These are phyloP conservation scores for Cettia cetti DNA, from an alignment of 2,113 vertebrate species.

Conservation along the genomic window DNA sequence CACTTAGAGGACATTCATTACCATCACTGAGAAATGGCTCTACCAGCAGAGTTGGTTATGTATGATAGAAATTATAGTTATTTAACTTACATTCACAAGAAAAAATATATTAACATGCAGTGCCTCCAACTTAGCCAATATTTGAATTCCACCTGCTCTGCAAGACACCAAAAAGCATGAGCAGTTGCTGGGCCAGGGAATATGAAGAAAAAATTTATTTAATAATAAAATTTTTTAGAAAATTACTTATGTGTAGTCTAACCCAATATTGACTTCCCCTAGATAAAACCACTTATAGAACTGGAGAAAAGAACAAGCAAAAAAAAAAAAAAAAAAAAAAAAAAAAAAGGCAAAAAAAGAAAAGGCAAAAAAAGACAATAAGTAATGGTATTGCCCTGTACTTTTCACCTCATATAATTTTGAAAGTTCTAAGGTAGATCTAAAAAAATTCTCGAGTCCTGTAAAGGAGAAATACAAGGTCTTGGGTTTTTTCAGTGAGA, in stretches of 20 bases:
- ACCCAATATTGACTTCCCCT: neutral
- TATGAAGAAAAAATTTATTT: neutral
- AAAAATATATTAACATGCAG: neutral
- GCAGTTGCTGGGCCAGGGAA: neutral
- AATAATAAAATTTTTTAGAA: neutral
- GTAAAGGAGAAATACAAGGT: neutral
- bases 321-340: no score
- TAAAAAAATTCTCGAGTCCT: neutral
- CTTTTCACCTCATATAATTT: neutral
- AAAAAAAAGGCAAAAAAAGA: no score
- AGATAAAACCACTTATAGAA: neutral
- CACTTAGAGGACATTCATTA: neutral
- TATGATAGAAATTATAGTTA: neutral
- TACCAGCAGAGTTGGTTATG: neutral
- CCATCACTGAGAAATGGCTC: neutral
- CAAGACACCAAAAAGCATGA: neutral
- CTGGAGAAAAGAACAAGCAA: neutral
- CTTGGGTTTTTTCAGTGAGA: neutral
- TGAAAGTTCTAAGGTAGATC: neutral
- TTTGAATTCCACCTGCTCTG: neutral
- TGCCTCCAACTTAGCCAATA: neutral
- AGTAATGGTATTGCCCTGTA: neutral
- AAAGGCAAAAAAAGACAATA: neutral
- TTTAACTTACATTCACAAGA: neutral
- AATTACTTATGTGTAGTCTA: neutral